Percentiles rank a stretch among this genome's conserved stretches.
phyloP scores from a whole-genome alignment of 2,113 vertebrate species.

The Crypturellus undulatus region DNA sequence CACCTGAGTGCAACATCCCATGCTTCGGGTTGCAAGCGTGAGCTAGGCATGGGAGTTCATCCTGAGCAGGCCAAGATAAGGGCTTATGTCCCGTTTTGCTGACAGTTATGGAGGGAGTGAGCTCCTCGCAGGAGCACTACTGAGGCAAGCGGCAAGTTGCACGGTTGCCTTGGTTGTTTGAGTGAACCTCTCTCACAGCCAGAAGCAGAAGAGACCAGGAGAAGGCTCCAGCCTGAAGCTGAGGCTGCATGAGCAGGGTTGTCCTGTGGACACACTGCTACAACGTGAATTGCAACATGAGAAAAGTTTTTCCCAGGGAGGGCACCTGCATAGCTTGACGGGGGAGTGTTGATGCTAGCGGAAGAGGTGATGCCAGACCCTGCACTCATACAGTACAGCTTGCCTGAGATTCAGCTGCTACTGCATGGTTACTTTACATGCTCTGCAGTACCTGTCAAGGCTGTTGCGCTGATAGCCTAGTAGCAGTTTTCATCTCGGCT shows the following conservation, averaged over 20 bases:
- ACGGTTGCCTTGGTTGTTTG: not conserved
- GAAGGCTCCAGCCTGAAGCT: not conserved
- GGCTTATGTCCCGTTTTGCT: not conserved
- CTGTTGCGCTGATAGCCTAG: not conserved
- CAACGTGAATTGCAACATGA: not conserved
- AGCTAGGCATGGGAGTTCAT: not conserved
- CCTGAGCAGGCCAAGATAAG: not conserved
- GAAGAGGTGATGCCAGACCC: not conserved
- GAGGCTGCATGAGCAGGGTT: not conserved
- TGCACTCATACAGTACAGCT: not conserved
- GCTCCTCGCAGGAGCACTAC: not conserved
- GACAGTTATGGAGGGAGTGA: not conserved
- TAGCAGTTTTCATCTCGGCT: not conserved
- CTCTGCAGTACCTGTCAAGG: not conserved
- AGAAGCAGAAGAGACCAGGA: not conserved
- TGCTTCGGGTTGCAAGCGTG: not conserved
- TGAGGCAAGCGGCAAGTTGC: not conserved
- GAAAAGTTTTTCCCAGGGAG: not conserved
- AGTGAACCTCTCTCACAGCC: not conserved
- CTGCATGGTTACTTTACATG: not conserved
- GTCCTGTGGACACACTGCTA: not conserved
- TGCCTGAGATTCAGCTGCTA: slow-evolving; percentile 15
- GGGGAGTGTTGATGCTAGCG: not conserved
- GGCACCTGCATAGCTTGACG: not conserved
- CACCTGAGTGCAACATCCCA: not conserved